Conservation (phyloP, 2,113 vertebrate genomes). For the Buteo buteo region DNA sequence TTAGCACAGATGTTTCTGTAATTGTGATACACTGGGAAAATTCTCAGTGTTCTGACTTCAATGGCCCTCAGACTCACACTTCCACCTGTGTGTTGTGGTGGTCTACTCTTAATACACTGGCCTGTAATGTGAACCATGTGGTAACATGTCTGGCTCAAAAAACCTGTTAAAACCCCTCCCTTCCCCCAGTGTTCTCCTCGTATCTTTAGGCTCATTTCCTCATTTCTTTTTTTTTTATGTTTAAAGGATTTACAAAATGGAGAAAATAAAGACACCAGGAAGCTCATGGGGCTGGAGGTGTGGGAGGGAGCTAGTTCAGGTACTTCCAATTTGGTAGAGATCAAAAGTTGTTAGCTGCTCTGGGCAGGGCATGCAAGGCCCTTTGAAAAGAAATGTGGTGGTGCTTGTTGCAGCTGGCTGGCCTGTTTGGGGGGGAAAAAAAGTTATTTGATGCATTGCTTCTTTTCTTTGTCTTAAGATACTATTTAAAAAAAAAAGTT, state of each 20-base stretch:
- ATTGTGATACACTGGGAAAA: conserved; percentile 79
- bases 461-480: background rate
- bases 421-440: background rate
- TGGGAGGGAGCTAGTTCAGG: background rate
- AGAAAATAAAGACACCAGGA: background rate
- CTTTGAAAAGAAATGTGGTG: background rate
- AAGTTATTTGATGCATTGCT: background rate
- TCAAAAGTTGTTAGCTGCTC: background rate
- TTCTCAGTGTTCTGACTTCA: conserved; percentile 56
- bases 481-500: background rate
- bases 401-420: background rate
- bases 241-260: conserved; percentile 5
- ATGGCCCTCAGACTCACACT: conserved; percentile 54
- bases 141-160: conserved; percentile 48
- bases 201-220: background rate
- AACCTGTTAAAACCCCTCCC: background rate
- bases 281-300: background rate
- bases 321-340: background rate
- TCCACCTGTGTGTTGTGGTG: conserved; percentile 71
- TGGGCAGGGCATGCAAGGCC: background rate
- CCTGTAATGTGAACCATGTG: conserved; percentile 72
- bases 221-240: conserved; percentile 25
- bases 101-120: background rate
- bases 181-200: background rate
- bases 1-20: conserved; percentile 78